Base-by-base conservation (phyloP, 92 coral and sea anemone genomes). In the Epizoanthus illoricatus region DNA sequence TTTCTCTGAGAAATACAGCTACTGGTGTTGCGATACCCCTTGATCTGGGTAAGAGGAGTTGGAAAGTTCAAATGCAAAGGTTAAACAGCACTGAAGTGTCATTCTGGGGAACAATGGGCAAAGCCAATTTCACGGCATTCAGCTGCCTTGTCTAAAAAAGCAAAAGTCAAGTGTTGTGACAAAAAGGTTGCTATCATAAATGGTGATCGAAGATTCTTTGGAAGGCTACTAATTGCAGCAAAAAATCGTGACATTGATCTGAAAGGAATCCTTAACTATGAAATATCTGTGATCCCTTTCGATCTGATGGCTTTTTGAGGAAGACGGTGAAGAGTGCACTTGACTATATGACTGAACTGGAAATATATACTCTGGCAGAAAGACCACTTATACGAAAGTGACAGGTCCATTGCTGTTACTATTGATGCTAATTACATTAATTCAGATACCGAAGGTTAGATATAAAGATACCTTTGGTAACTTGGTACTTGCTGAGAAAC, bases 1-100 rank as follows among this genome's bases (percentile, higher is more conserved):
- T 42, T 36, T 86, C 70, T 13, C 62, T 88, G 76, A 56, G 69
- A 33, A 90, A 90, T 79, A 84, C 81, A 16, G 86, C 91, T 24
- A 88, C 94, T 85, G 94, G 91, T 10, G 65, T 76, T 41, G 80
- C 85, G 20, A 76, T 88, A 83, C 91, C 91, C 39, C 59, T 59
- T 54, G 90, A 90, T 43, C 24, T 55, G 3, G 74, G 87, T 60
- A 23, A 52, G 61, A 71, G 58, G 81, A 86, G 73, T 36, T 65
- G 40, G 65, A 66, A 74, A 80, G 61, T 89, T 89, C 69, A 69
- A 39, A 19, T 6, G 59, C 13, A 49, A 89, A 64, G 92, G 54
- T 7, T 87, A 28, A 60, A 90, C 76, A 84, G 52, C 56, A 74
- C 17, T 19, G 87, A 79, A 63, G 89, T 81, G 6, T 58, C 86